These are phyloP conservation scores for Turdus rufiventris DNA, from an alignment of 2,113 vertebrate genomes.

Conservation along the genomic window DNA sequence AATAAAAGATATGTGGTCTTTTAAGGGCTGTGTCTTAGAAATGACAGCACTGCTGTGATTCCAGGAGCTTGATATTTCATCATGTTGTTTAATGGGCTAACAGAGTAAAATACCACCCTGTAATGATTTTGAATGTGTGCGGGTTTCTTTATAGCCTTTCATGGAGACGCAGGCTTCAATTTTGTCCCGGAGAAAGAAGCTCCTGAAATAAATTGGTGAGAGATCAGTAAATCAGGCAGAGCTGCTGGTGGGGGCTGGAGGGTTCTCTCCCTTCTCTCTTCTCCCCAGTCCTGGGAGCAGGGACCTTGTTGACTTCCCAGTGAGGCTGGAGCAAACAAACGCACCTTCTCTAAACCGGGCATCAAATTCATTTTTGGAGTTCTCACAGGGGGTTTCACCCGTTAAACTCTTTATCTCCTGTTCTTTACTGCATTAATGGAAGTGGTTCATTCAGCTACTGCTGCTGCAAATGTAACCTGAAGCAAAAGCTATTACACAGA, in stretches of 20 bases:
- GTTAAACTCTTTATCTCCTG: background rate
- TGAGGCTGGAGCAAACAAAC: background rate
- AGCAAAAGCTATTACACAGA: background rate
- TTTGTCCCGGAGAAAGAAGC: conserved; percentile 40
- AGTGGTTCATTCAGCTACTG: background rate
- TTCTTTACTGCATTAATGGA: background rate
- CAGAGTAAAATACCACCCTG: conserved; percentile 53
- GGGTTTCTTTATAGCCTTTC: conserved; percentile 54
- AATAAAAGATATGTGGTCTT: conserved; percentile 1
- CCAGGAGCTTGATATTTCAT: conserved; percentile 34
- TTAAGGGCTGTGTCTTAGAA: conserved; percentile 31
- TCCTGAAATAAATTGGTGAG: conserved; percentile 45
- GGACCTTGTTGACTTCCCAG: background rate
- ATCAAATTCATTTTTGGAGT: background rate
- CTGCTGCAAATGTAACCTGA: background rate
- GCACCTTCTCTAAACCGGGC: background rate
- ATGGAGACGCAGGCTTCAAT: conserved; percentile 14
- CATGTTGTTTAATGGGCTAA: conserved; percentile 60
- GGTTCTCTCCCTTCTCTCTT: background rate
- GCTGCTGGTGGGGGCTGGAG: background rate
- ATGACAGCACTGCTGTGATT: background rate
- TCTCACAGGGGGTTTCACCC: background rate
- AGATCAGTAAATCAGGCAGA: conserved; percentile 46
- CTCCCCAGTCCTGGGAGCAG: fast-evolving
- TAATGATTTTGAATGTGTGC: conserved; percentile 53